These are phyloP conservation scores for Heliconius nattereri DNA, from an alignment of 1,140 invertebrate genomes.

Conservation along the genomic window DNA sequence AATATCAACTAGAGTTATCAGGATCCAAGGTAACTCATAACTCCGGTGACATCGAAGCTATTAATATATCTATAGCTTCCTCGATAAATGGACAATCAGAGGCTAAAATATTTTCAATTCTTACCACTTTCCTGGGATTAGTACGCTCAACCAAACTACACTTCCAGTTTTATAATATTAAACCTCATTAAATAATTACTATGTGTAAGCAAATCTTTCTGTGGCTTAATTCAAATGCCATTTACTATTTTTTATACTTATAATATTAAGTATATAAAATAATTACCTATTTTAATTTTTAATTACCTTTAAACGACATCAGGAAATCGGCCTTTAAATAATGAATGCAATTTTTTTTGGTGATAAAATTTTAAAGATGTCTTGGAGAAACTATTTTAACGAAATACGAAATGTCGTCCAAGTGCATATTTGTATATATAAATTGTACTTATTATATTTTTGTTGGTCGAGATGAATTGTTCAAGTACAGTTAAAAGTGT, in stretches of 20 bases:
- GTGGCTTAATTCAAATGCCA: not conserved
- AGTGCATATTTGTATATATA: constrained; percentile 25
- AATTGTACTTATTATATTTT: constrained; percentile 19
- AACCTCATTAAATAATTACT: no score
- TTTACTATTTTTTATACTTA: not conserved
- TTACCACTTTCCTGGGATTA: no score
- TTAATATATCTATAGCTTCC: no score
- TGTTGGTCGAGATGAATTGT: not conserved
- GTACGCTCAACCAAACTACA: no score
- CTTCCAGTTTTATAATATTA: no score
- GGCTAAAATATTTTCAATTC: no score
- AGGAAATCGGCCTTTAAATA: constrained; percentile 30
- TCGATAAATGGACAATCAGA: no score
- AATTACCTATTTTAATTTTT: constrained; percentile 29
- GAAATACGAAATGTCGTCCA: constrained; percentile 28
- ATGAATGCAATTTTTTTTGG: constrained; percentile 21
- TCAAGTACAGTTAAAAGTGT: not conserved
- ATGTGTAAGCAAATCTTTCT: no score
- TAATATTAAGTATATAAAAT: not conserved
- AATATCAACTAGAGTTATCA: no score
- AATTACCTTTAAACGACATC: constrained; percentile 34
- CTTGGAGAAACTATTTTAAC: constrained; percentile 35
- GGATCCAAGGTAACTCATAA: no score
- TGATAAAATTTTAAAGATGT: constrained; percentile 40
- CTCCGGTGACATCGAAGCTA: no score